Evolutionary conservation across 2,888 invertebrate genomes (phyloP).

Genomic region (Chorisops tibialis): DNA sequence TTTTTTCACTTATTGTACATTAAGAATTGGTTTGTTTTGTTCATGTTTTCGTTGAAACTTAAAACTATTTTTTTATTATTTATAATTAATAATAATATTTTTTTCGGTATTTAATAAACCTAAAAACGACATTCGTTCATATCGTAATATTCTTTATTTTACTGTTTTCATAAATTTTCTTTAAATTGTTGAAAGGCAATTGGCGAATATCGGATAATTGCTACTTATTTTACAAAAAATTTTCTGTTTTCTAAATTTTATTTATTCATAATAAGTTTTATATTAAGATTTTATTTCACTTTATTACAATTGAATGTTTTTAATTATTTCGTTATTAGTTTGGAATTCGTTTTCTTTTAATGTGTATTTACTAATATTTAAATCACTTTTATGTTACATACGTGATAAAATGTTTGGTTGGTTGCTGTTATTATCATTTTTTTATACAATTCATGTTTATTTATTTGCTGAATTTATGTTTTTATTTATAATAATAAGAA

Average conservation of each 20-base stretch:
- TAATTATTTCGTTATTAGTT: neutral
- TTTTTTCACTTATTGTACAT: too few relatives aligned
- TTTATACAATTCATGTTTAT: conserved; percentile 2
- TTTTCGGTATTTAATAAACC: too few relatives aligned
- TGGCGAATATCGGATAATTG: conserved; percentile 28
- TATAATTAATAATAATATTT: too few relatives aligned
- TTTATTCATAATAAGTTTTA: neutral
- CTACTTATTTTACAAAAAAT: conserved; percentile 25
- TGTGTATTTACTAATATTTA: neutral
- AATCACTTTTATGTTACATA: neutral
- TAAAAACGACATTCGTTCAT: too few relatives aligned
- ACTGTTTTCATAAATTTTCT: neutral
- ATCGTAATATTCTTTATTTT: too few relatives aligned
- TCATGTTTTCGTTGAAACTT: too few relatives aligned
- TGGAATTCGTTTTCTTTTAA: neutral
- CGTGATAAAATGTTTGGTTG: neutral
- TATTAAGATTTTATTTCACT: neutral
- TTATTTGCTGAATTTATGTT: neutral
- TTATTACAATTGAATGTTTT: neutral
- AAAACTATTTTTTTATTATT: too few relatives aligned
- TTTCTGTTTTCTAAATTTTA: conserved; percentile 7
- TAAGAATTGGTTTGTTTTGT: too few relatives aligned
- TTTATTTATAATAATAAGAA: neutral
- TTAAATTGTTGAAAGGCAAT: conserved; percentile 26
- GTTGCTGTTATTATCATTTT: neutral